Evolutionary conservation across 2,113 vertebrate species (phyloP).

Genomic region (Rhineura floridana): DNA sequence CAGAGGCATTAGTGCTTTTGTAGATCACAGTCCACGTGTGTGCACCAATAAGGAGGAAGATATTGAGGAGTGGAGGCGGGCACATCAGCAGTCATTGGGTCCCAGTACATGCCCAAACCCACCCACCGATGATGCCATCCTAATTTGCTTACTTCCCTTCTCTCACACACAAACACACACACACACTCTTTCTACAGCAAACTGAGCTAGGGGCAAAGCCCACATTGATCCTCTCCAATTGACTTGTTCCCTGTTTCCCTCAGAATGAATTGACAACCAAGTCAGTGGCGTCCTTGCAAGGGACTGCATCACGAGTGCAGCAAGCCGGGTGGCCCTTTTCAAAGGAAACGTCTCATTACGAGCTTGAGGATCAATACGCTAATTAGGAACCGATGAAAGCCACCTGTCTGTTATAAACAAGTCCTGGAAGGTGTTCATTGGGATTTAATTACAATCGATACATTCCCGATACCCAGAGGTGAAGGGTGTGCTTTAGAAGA

Average conservation of each 20-base stretch:
- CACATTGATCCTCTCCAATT: not conserved
- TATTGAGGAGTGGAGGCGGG: too few species aligned
- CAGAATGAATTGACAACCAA: not conserved
- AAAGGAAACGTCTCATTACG: not conserved
- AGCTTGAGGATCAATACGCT: not conserved
- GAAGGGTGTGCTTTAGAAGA: not conserved
- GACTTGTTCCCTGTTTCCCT: too few species aligned
- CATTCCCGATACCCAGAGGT: not conserved
- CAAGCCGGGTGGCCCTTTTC: not conserved
- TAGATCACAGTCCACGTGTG: too few species aligned
- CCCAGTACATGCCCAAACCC: too few species aligned
- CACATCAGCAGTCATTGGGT: not conserved
- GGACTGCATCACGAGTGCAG: too few species aligned
- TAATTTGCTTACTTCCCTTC: not conserved
- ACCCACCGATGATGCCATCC: fast-evolving
- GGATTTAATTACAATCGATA: slow-evolving; percentile 8
- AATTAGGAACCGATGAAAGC: slow-evolving; percentile 8
- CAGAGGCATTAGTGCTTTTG: too few species aligned
- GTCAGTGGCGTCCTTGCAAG: not conserved
- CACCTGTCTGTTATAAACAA: not conserved
- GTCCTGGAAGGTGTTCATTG: slow-evolving; percentile 3
- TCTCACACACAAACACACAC: too few species aligned
- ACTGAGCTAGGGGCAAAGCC: not conserved
- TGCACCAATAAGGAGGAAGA: too few species aligned
- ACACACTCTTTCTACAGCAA: not conserved